Evolutionary conservation across 2,888 invertebrate species (phyloP).

Genomic region (Leucophenga montana): DNA sequence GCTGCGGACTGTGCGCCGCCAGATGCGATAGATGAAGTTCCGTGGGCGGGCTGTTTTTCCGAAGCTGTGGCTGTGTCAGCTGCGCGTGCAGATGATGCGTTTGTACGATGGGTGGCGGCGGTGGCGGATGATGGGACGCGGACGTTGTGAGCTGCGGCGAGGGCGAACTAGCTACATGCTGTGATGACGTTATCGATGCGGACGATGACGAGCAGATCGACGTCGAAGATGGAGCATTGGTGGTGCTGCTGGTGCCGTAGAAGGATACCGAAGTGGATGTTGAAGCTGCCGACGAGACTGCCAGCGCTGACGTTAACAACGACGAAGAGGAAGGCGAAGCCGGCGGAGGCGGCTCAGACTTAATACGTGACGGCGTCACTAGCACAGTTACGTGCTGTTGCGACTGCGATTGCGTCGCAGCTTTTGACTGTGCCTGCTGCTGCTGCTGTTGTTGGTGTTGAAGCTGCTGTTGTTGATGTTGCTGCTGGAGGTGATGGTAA

Average conservation of each 20-base stretch:
- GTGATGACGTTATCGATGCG: conserved; percentile 58
- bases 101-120: conserved; percentile 62
- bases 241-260: conserved; percentile 65
- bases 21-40: conserved; percentile 54
- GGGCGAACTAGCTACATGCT: conserved; percentile 50
- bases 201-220: conserved; percentile 58
- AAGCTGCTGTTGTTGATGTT: conserved; percentile 57
- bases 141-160: conserved; percentile 50
- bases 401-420: conserved; percentile 65
- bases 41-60: conserved; percentile 67
- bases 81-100: conserved; percentile 71
- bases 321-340: conserved; percentile 57
- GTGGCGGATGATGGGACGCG: conserved; percentile 55
- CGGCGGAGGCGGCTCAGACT: conserved; percentile 69
- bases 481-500: conserved; percentile 61
- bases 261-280: conserved; percentile 69
- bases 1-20: conserved; percentile 53
- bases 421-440: conserved; percentile 53
- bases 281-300: conserved; percentile 12
- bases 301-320: conserved; percentile 36
- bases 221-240: conserved; percentile 49
- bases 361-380: conserved; percentile 74
- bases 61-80: conserved; percentile 65
- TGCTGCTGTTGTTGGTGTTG: conserved; percentile 52
- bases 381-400: conserved; percentile 74